Percentiles rank a stretch among this genome's conserved stretches.
Evolutionary conservation across 2,797 vertebrate genomes (phyloP).

Genomic region (Aythya fuligula): DNA sequence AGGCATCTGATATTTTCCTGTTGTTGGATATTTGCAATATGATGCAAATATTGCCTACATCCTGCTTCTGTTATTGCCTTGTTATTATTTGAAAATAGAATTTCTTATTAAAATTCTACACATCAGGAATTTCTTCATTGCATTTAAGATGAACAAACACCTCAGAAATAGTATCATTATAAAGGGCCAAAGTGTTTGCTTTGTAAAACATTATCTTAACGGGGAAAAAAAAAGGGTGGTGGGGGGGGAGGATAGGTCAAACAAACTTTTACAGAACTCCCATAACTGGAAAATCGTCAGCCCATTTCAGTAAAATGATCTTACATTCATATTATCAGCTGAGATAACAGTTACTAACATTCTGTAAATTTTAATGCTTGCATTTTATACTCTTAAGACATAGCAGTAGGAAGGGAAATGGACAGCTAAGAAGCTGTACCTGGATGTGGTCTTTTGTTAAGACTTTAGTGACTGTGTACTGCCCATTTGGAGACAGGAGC

Average conservation of each 20-base stretch:
- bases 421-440: not conserved
- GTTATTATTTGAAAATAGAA: constrained; percentile 3
- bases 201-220: not conserved
- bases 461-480: fast-evolving
- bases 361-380: not conserved
- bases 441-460: fast-evolving
- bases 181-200: constrained; percentile 27
- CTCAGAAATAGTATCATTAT: not conserved
- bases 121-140: constrained; percentile 29
- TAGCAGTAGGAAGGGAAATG: not conserved
- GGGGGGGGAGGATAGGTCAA: not conserved
- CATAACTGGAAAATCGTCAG: not conserved
- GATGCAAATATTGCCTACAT: not conserved
- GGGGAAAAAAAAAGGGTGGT: too few species aligned
- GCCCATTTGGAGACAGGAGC: fast-evolving
- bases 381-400: not conserved
- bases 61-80: not conserved
- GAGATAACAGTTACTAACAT: not conserved
- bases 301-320: not conserved
- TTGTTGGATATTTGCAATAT: not conserved
- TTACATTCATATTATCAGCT: not conserved
- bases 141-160: constrained; percentile 29
- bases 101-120: constrained; percentile 23
- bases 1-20: not conserved
- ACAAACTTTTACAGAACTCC: constrained; percentile 18